Evolutionary conservation across 2,113 vertebrate genomes (phyloP), one percentile per base, ranked within the genome.

Genomic region (Atrichornis clamosus): DNA sequence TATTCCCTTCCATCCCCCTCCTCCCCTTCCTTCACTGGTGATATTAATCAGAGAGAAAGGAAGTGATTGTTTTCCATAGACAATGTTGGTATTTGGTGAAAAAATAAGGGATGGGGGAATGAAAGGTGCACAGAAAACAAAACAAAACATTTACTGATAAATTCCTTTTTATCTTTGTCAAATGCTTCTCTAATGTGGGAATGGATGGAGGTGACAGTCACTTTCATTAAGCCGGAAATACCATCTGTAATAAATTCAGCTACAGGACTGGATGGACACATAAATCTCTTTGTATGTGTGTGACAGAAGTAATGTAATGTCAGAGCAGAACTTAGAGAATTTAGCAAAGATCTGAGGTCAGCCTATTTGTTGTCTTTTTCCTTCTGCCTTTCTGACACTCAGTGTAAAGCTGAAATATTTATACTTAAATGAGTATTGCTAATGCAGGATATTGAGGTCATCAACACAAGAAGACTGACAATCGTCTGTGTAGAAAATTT

Each of bases 51-150:
- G 44, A 75, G 46, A 37, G 82, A 95, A 94, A 98, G 96, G 96
- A 98, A 98, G 87, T 97, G 79, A 52, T 35, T 96, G 93, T 98
- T 98, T 98, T 98, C 93, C 89, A 96, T 76, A 70, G 84, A 95
- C 94, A 98, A 77, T 89, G 86, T 60, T 96, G 96, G 97, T 98
- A 98, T 95, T 93, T 93, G 62, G 78, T 94, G 84, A 96, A 97
- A 97, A 97, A 98, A 97, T 84, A 96, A 87, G 53, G 24, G 13
- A 41, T 35, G 28, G 30, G 37, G 63, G 46, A 91, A 23, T 69
- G 60, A 91, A 90, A 95, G 93, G 92, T 96, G 88, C 74, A 91
- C 47, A 92, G 83, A 96, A 97, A 94, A 85, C 76, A 90, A 90
- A 77, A 63, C 32, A 95, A 95, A 95, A 93, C 37, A 27, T 79